A percentile compares a stretch with the other conserved stretches of the same genome.
phyloP scores from a whole-genome alignment of 2,113 vertebrate genomes.

The Aptenodytes patagonicus region DNA sequence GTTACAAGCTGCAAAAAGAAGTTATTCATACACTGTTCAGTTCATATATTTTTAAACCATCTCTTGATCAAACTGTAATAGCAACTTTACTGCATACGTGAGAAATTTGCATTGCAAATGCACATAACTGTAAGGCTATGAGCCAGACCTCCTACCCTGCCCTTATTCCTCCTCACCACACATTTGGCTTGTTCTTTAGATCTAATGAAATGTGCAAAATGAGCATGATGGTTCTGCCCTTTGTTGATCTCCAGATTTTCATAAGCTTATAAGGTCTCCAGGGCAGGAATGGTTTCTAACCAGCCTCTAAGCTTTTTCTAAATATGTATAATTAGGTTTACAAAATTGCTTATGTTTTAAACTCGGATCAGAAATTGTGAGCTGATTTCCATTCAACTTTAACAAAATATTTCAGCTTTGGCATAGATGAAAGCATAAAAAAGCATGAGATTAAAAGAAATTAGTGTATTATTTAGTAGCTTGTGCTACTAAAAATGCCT shows the following conservation, averaged over 20 bases:
- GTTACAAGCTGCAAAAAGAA: not conserved
- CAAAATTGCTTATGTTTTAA: slow-evolving; percentile 16
- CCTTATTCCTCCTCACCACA: slow-evolving; percentile 4
- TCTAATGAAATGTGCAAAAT: slow-evolving; percentile 57
- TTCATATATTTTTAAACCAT: slow-evolving; percentile 19
- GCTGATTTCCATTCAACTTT: not conserved
- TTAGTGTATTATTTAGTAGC: not conserved
- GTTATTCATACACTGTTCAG: not conserved
- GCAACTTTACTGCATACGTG: not conserved
- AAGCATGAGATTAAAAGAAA: not conserved
- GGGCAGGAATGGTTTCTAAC: not conserved
- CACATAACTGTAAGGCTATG: not conserved
- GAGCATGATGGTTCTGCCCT: slow-evolving; percentile 13
- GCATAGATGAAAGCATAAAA: not conserved
- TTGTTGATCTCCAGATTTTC: slow-evolving; percentile 27
- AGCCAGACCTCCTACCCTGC: slow-evolving; percentile 51
- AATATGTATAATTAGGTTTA: slow-evolving; percentile 27
- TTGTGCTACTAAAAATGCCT: not conserved
- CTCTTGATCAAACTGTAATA: slow-evolving; percentile 9
- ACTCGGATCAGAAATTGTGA: not conserved
- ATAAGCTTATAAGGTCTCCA: slow-evolving; percentile 17
- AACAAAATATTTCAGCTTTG: slow-evolving; percentile 20
- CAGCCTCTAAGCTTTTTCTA: not conserved
- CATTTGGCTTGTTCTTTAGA: slow-evolving; percentile 22
- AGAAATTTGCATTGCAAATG: slow-evolving; percentile 55